phyloP scores from a whole-genome alignment of 2,888 invertebrate genomes.

The Chymomyza fuscimana region DNA sequence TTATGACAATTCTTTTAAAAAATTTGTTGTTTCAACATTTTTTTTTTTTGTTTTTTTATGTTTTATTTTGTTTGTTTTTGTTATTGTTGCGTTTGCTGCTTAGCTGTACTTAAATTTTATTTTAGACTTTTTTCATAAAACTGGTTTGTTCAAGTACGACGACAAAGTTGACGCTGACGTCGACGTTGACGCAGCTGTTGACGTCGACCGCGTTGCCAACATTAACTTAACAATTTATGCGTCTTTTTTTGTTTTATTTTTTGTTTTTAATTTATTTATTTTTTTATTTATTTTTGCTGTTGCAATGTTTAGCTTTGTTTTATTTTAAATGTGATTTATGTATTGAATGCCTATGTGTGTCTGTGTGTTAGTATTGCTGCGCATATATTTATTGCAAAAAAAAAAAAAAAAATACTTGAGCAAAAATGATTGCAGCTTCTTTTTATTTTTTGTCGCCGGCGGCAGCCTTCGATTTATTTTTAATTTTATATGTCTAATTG shows the following conservation, averaged over 20 bases:
- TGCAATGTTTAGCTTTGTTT: constrained; percentile 71
- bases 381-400: not conserved
- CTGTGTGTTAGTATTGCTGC: constrained; percentile 32
- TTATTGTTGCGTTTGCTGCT: constrained; percentile 42
- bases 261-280: constrained; percentile 12
- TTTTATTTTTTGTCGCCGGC: constrained; percentile 43
- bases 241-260: constrained; percentile 50
- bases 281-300: constrained; percentile 42
- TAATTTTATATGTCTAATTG: constrained; percentile 73
- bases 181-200: not conserved
- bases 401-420: constrained; percentile 61
- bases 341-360: constrained; percentile 44
- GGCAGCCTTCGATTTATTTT: constrained; percentile 72
- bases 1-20: not conserved
- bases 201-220: constrained; percentile 22
- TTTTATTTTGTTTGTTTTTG: constrained; percentile 45
- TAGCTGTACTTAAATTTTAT: constrained; percentile 57
- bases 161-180: constrained; percentile 8
- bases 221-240: constrained; percentile 58
- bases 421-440: constrained; percentile 70
- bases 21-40: constrained; percentile 33
- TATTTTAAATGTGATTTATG: constrained; percentile 70
- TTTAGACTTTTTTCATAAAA: constrained; percentile 34
- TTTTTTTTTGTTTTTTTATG: constrained; percentile 24
- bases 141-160: constrained; percentile 70